phyloP scores from a whole-genome alignment of 2,113 vertebrate species.

The Chamaea fasciata region DNA sequence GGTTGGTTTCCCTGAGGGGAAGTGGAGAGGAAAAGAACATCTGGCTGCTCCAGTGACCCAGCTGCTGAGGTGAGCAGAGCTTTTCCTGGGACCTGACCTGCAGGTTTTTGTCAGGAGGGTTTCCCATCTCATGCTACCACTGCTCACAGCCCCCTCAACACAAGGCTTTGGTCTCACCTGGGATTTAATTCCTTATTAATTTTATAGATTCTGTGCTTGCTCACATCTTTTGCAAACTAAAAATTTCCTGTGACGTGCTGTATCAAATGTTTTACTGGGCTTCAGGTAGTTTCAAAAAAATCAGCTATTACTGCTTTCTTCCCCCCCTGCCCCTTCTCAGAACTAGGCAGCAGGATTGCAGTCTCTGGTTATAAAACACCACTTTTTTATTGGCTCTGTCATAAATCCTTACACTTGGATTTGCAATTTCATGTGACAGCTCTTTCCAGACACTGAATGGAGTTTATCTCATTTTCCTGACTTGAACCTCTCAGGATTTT shows the following conservation, averaged over 20 bases:
- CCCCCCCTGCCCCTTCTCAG: background rate
- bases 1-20: background rate
- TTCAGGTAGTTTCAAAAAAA: background rate
- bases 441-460: background rate
- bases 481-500: conserved; percentile 13
- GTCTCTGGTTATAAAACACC: conserved; percentile 19
- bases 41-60: background rate
- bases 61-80: background rate
- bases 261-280: background rate
- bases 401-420: conserved; percentile 27
- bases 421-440: conserved; percentile 44
- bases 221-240: background rate
- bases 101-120: background rate
- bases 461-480: background rate
- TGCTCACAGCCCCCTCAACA: background rate
- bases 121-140: background rate
- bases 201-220: background rate
- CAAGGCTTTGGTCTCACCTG: background rate
- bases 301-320: background rate
- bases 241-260: background rate
- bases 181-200: background rate
- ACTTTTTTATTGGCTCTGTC: background rate
- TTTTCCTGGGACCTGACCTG: background rate
- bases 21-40: background rate
- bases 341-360: background rate